A percentile compares a stretch with the other conserved stretches of the same genome.
These are phyloP conservation scores for Luscinia luscinia DNA, from an alignment of 2,797 vertebrate genomes.

Conservation along the genomic window DNA sequence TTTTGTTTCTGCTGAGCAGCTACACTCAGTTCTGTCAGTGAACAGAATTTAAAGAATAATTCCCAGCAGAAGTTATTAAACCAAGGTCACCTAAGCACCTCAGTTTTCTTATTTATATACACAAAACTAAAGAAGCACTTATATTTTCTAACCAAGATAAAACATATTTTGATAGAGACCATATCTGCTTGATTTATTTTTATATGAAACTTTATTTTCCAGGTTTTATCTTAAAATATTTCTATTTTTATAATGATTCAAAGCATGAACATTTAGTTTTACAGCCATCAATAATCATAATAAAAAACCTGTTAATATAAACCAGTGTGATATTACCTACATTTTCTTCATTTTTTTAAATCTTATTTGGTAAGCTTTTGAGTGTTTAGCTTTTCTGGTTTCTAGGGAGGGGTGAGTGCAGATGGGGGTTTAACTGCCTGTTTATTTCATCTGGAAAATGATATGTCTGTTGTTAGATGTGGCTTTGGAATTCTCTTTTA, in stretches of 20 bases:
- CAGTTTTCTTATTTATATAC: constrained; percentile 51
- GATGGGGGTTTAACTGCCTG: constrained; percentile 40
- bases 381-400: constrained; percentile 28
- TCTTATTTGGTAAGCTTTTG: constrained; percentile 15
- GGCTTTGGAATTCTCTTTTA: constrained; percentile 61
- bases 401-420: background rate
- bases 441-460: constrained; percentile 60
- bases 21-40: background rate
- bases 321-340: background rate
- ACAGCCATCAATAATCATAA: background rate
- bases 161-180: constrained; percentile 24
- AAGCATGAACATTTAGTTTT: background rate
- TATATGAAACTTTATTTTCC: constrained; percentile 34
- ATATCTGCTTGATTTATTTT: background rate
- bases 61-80: constrained; percentile 51
- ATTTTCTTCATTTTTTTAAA: background rate
- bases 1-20: constrained; percentile 47
- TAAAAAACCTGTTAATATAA: background rate
- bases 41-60: constrained; percentile 64
- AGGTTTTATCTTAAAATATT: constrained; percentile 24
- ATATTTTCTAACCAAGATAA: constrained; percentile 31
- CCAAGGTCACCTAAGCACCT: constrained; percentile 12
- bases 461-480: constrained; percentile 7
- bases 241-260: constrained; percentile 32
- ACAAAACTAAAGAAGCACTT: constrained; percentile 41